Evolutionary conservation across 2,888 invertebrate genomes (phyloP).

Genomic region (Frankliniella fusca): DNA sequence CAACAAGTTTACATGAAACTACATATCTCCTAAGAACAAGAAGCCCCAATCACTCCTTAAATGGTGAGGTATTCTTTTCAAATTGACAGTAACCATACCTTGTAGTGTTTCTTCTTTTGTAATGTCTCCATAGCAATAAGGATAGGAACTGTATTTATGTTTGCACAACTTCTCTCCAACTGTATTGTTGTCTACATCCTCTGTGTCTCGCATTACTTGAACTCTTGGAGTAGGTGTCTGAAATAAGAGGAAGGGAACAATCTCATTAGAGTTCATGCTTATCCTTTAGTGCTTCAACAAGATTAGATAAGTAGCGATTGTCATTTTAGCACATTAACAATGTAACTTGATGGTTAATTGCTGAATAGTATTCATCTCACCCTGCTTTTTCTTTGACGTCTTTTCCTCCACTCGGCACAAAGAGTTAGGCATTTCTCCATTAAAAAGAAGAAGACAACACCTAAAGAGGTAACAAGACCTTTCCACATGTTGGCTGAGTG

Average conservation of each 20-base stretch:
- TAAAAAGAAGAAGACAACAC: constrained; percentile 84
- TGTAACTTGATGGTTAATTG: not conserved
- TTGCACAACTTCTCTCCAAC: constrained; percentile 68
- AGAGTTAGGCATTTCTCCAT: constrained; percentile 78
- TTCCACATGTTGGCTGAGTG: constrained; percentile 77
- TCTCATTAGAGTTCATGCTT: not conserved
- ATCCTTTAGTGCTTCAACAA: not conserved
- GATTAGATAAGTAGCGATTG: not conserved
- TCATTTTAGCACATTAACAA: constrained; percentile 16
- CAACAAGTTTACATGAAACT: not conserved
- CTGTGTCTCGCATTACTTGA: constrained; percentile 67
- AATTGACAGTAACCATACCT: constrained; percentile 30
- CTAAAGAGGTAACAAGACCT: constrained; percentile 75
- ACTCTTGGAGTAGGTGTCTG: constrained; percentile 60
- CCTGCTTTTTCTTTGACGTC: constrained; percentile 63
- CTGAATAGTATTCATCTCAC: constrained; percentile 44
- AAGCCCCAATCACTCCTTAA: not conserved
- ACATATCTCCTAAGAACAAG: not conserved
- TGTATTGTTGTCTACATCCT: constrained; percentile 51
- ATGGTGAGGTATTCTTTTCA: not conserved
- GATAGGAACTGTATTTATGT: constrained; percentile 84
- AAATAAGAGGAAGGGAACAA: constrained; percentile 36
- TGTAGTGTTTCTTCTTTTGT: constrained; percentile 52
- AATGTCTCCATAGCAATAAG: constrained; percentile 82
- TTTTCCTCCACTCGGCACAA: constrained; percentile 75